A percentile compares a stretch with the other conserved stretches of the same genome.
phyloP scores from a whole-genome alignment of 2,888 invertebrate species.

The Pheosia gnoma region DNA sequence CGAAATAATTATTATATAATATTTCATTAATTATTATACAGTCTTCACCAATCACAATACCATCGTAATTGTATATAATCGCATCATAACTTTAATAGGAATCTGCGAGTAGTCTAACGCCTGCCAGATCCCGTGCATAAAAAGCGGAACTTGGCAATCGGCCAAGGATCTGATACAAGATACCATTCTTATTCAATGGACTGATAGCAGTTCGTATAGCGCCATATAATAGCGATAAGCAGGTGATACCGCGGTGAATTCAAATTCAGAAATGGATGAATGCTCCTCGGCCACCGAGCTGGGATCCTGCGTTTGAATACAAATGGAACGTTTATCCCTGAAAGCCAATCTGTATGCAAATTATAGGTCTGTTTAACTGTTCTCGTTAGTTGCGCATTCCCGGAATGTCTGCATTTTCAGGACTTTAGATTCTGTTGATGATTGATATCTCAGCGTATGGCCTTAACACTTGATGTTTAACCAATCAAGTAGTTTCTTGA shows the following conservation, averaged over 20 bases:
- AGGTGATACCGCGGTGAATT: constrained; percentile 63
- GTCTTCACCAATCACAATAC: no score
- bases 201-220: constrained; percentile 19
- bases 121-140: constrained; percentile 27
- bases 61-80: not conserved
- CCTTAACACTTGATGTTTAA: not conserved
- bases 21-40: no score
- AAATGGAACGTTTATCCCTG: constrained; percentile 82
- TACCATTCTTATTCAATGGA: constrained; percentile 11
- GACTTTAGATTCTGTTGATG: constrained; percentile 43
- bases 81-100: constrained; percentile 9
- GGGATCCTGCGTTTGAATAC: constrained; percentile 79
- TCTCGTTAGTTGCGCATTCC: constrained; percentile 84
- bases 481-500: no score
- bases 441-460: constrained; percentile 21
- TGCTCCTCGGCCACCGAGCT: constrained; percentile 74
- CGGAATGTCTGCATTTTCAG: constrained; percentile 74
- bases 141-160: constrained; percentile 23
- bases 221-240: constrained; percentile 55
- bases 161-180: constrained; percentile 10
- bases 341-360: constrained; percentile 84
- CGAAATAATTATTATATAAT: no score
- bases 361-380: constrained; percentile 81
- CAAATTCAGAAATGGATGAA: constrained; percentile 79
- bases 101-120: constrained; percentile 19